Base-by-base conservation (phyloP, 1,140 invertebrate species). In the Drosophila sp. region DNA sequence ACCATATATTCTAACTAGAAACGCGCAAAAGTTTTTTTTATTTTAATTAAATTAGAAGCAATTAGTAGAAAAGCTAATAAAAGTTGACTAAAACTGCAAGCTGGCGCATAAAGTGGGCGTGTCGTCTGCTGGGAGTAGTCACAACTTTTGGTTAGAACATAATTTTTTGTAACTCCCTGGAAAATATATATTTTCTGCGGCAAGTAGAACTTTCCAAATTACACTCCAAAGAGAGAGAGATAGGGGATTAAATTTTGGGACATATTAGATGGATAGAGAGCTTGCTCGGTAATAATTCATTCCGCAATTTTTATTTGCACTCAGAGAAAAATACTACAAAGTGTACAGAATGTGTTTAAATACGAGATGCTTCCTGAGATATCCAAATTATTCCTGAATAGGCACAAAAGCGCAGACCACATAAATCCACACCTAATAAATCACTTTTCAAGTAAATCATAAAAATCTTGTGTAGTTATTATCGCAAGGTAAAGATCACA, bases 31-130 rank as follows among this genome's bases (percentile, higher is more conserved):
- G 62, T 89, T 89, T 59, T 57, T 78, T 78, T 84, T 79, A 87
- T 83, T 89, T 89, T 89, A 89, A 89, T 89, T 89, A 89, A 89
- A 89, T 89, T 89, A 89, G 84, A 89, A 80, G 83, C 83, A 89
- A 89, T 89, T 89, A 89, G 83, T 48, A 59, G 48, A 62, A 89
- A 83, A 89, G 83, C 83, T 89, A 89, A 89, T 89, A 89, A 89
- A 89, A 89, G 83, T 89, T 89, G 34, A 18, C 76, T 43, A 46
- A 76, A 87, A 87, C 76, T 77, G 79, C 79, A 72, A 72, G 70
- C 64, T 50, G 5, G 78, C 57, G 48, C 70, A 78, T 64, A 67
- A 69, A 61, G 54, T 18, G 63, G 63, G 54, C 46, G 48, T 59
- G 41, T 43, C 16, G 18, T 45, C 56, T 0, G 16, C 18, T 14